Evolutionary conservation across 2,113 vertebrate genomes (phyloP).

Genomic region (Muntiacus reevesi): DNA sequence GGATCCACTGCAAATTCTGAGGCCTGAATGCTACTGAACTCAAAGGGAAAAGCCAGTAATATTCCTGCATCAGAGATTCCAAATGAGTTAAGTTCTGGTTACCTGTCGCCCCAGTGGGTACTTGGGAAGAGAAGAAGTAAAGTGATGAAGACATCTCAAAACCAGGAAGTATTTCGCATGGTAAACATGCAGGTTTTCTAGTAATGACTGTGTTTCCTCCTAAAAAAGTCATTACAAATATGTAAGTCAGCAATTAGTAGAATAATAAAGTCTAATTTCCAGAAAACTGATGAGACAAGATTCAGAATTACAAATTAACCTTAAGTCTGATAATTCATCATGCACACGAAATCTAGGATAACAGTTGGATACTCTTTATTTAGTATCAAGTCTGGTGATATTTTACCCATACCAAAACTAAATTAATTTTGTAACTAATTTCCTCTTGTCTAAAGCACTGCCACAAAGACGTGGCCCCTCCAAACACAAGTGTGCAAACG

Average conservation of each 20-base stretch:
- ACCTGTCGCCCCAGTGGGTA: constrained; percentile 96
- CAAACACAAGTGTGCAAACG: not conserved
- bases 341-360: not conserved
- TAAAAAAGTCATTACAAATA: constrained; percentile 69
- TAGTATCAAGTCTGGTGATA: constrained; percentile 8
- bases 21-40: not conserved
- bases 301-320: constrained; percentile 32
- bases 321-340: constrained; percentile 9
- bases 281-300: not conserved
- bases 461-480: not conserved
- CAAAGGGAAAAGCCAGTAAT: constrained; percentile 38
- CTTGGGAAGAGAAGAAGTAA: constrained; percentile 91
- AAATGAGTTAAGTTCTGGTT: constrained; percentile 23
- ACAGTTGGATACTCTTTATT: not conserved
- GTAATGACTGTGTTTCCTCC: constrained; percentile 82
- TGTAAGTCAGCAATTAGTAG: constrained; percentile 19
- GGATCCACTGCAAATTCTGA: constrained; percentile 28
- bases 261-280: constrained; percentile 43
- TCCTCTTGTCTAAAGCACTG: not conserved
- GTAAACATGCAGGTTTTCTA: constrained; percentile 87
- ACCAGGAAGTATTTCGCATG: constrained; percentile 90
- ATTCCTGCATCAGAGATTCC: not conserved
- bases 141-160: constrained; percentile 91
- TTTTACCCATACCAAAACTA: not conserved
- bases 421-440: not conserved